Evolutionary conservation across 2,888 invertebrate genomes (phyloP), one percentile per base, ranked within the genome.

Genomic region (Perizoma affinitatum): DNA sequence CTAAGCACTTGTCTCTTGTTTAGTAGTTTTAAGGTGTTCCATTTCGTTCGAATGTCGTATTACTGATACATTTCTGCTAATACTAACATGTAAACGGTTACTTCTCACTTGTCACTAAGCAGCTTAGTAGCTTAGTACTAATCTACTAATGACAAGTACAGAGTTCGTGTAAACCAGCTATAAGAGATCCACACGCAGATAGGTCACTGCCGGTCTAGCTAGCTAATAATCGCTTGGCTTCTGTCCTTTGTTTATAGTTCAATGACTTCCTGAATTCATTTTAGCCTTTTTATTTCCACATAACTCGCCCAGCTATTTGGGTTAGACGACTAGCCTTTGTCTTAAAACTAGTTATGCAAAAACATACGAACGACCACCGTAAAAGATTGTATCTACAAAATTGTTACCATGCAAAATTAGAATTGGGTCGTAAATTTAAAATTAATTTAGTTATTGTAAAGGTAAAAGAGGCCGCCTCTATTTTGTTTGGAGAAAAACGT

Each of bases 391-490:
- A 70, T 74, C 69, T 67, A 56, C 60, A 66, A 58, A 66, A 69
- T 70, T 57, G 69, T 72, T 71, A 60, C 67, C 55, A 43, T 55
- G 52, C 60, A 35, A 65, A 57, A 61, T 77, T 70, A 71, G 60
- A 68, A 66, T 66, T 63, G 49, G 55, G 51, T 57, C 50, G 57
- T 66, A 68, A 70, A 67, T 64, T 63, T 65, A 35, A 82, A 81
- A 84, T 83, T 79, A 63, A 65, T 62, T 66, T 72, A 64, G 61
- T 63, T 67, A 71, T 83, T 63, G 86, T 83, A 49, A 52, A 49
- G 82, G 82, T 78, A 85, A 88, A 88, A 76, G 69, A 61, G 47
- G 69, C 87, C 86, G 88, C 82, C 75, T 73, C 71, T 77, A 79
- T 83, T 82, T 76, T 62, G 52, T 33, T 43, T 44, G 42, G 67